Base-by-base conservation (phyloP, 2,113 vertebrate genomes). In the Pygoscelis antarcticus region DNA sequence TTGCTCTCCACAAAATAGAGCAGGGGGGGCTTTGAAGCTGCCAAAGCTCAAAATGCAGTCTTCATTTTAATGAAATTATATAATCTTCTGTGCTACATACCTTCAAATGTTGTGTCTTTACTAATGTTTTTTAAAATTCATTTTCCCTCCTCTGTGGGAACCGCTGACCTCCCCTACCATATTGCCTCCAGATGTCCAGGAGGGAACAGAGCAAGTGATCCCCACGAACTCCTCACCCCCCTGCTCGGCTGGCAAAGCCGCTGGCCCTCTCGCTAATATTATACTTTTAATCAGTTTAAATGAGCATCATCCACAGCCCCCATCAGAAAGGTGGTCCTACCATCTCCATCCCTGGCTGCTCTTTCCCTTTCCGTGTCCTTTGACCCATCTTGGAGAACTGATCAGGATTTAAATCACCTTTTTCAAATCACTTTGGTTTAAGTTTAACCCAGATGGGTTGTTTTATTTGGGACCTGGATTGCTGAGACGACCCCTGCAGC, bases 131-230 rank as follows among this genome's bases (percentile, higher is more conserved):
- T 76, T 47, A 16, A 72, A 90, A 85, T 64, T 13, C 3, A 12
- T 79, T 54, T 57, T 9, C 12, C 34, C 22, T 18, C 14, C 18
- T 3, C 42, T 25, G 32, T 40, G 1, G 12, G 86, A 66, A 47
- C 61, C 0, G 0, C 86, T 92, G 89, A 93, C 86, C 86, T 92
- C 25, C n/a, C 10, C 8, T 52, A 21, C 52, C 89, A 94, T 42
- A 34, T 90, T 95, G 89, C 32, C 76, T 90, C 71, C 91, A 94
- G 86, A 94, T 96, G 89, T 69, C 58, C 70, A 34, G 70, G 42
- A 36, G 74, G 34, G 51, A 90, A 9, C 57, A 70, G 55, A 29
- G 52, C 1, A 8, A 68, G n/a, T 0, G 4, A n/a, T 92, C 79
- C 58, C 46, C 2, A 0, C 0, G 1, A 42, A 57, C 76, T 90